Conservation (phyloP, 2,113 vertebrate species). For the Zapus hudsonius region DNA sequence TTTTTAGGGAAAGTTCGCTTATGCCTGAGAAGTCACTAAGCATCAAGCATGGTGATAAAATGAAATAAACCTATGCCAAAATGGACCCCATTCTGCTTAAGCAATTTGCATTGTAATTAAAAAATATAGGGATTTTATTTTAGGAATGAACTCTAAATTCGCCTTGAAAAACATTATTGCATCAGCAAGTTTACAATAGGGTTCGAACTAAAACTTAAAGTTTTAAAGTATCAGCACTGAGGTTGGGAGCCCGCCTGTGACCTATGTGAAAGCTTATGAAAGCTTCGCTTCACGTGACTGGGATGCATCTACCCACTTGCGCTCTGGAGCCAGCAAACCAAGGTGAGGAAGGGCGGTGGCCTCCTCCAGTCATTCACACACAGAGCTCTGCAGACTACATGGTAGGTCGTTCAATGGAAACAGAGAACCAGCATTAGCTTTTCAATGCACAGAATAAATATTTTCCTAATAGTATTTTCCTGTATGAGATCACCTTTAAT, state of each 20-base stretch:
- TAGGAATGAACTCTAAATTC: background rate
- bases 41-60: background rate
- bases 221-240: conserved; percentile 14
- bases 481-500: background rate
- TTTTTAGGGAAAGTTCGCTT: background rate
- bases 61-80: background rate
- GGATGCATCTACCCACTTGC: too few relatives aligned
- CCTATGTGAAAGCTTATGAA: too few relatives aligned
- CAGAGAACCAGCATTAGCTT: background rate
- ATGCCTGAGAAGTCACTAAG: background rate
- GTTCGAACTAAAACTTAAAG: background rate
- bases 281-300: too few relatives aligned
- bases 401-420: background rate
- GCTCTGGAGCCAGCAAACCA: too few relatives aligned
- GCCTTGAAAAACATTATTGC: background rate
- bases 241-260: too few relatives aligned
- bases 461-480: background rate
- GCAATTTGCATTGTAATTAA: background rate
- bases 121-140: background rate
- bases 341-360: too few relatives aligned
- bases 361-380: too few relatives aligned
- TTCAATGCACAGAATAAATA: conserved; percentile 24
- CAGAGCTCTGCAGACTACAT: background rate
- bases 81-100: background rate
- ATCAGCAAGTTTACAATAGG: background rate